Percentiles rank a stretch among this genome's conserved stretches.
phyloP scores from a whole-genome alignment of 1,140 invertebrate species.

The Leucophenga varia region DNA sequence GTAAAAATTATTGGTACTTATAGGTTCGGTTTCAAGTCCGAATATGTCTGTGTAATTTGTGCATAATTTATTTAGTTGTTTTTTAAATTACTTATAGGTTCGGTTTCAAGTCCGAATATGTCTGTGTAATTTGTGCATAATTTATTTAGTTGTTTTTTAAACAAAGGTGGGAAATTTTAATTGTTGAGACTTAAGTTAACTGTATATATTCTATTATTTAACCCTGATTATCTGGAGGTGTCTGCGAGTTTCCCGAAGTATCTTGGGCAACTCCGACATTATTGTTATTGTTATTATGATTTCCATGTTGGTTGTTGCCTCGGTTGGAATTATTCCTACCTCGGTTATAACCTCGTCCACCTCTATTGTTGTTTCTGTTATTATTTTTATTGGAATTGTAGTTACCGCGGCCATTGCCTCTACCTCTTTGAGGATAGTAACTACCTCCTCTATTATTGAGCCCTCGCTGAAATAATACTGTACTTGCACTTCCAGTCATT shows the following conservation, averaged over 20 bases:
- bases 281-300: background rate
- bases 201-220: conserved; percentile 3
- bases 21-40: background rate
- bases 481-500: background rate
- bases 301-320: conserved; percentile 1
- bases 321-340: background rate
- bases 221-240: background rate
- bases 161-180: background rate
- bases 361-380: conserved; percentile 1
- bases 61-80: background rate
- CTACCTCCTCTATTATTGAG: conserved; percentile 1
- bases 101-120: conserved; percentile 1
- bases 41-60: background rate
- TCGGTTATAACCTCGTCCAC: background rate
- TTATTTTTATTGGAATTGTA: conserved; percentile 5
- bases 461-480: background rate
- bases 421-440: conserved; percentile 3
- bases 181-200: conserved; percentile 2
- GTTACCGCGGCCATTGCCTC: conserved; percentile 2
- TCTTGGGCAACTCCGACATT: background rate
- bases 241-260: conserved; percentile 3
- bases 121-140: background rate
- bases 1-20: background rate
- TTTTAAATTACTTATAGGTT: conserved; percentile 2
- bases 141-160: background rate